Evolutionary conservation across 2,113 vertebrate genomes (phyloP), one percentile per base, ranked within the genome.

Genomic region (Nyctibius bracteatus): DNA sequence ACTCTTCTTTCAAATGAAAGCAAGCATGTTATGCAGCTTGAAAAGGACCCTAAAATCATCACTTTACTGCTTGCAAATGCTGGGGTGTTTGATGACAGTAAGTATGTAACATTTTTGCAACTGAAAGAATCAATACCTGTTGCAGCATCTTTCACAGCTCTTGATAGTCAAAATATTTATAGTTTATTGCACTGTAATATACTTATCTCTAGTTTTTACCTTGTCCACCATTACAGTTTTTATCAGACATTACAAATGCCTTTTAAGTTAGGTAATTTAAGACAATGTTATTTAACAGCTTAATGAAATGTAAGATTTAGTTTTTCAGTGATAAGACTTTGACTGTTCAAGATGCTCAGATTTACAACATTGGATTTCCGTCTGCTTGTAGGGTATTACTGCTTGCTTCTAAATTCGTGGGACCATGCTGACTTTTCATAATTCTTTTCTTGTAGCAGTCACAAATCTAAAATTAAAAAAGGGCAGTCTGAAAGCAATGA

Each of bases 1-100:
- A 99, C 99, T 96, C 99, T 99, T 75, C 98, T 99, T 72, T 99
- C 99, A 98, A 99, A 99, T 90, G 99, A 99, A 98, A 99, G 99
- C 99, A 99, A 99, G 96, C 99, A 99, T 74, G 98, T 99, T 98
- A 99, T 99, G 99, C 99, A 99, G 98, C 99, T 99, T 97, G 99
- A 99, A 97, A 99, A 99, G 97, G 99, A 99, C 96, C 99, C 99
- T 97, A 99, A 99, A 98, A 99, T 99, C 97, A 98, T 99, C 98
- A 99, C 99, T 33, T 97, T 99, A 97, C 98, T 99, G 96, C 99
- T 99, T 98, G 99, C 99, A 79, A 99, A 99, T 92, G 98, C 99
- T 9, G 99, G 99, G 22, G 99, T 99, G 92, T 99, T 99, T 81
- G 99, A 99, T 59, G 99, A 99, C 98, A 99, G 99, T 99, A 98